Percentiles rank a stretch among this genome's conserved stretches.
phyloP scores from a whole-genome alignment of 2,888 invertebrate species.

The Hydriomena furcata region DNA sequence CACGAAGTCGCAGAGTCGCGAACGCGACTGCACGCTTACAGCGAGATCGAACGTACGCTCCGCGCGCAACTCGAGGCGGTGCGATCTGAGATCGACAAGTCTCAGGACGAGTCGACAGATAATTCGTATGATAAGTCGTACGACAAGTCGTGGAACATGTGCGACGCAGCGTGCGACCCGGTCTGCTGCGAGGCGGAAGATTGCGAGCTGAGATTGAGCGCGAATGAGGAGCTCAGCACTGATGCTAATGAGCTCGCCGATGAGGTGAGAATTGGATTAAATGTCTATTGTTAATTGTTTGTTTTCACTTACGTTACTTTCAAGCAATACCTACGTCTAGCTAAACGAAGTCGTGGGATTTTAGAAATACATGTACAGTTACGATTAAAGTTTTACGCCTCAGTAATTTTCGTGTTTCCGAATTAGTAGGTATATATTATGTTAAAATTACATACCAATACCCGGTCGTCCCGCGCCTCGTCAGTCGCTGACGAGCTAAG shows the following conservation, averaged over 20 bases:
- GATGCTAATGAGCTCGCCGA: constrained; percentile 76
- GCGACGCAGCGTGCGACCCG: constrained; percentile 76
- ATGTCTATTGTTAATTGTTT: constrained; percentile 19
- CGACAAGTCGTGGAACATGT: constrained; percentile 56
- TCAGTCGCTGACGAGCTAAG: no score
- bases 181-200: constrained; percentile 68
- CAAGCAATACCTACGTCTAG: neutral
- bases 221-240: constrained; percentile 72
- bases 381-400: no score
- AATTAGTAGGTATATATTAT: no score
- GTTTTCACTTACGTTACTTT: constrained; percentile 10
- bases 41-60: constrained; percentile 74
- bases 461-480: no score
- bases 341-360: no score
- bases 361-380: no score
- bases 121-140: constrained; percentile 40
- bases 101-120: constrained; percentile 35
- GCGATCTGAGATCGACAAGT: constrained; percentile 56
- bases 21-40: constrained; percentile 70
- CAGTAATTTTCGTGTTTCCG: no score
- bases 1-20: constrained; percentile 76
- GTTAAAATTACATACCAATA: no score
- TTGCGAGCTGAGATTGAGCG: constrained; percentile 61
- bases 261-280: constrained; percentile 56
- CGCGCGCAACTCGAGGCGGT: constrained; percentile 76